Evolutionary conservation across 2,797 vertebrate genomes (phyloP).

Genomic region (Enteromius mattozi): DNA sequence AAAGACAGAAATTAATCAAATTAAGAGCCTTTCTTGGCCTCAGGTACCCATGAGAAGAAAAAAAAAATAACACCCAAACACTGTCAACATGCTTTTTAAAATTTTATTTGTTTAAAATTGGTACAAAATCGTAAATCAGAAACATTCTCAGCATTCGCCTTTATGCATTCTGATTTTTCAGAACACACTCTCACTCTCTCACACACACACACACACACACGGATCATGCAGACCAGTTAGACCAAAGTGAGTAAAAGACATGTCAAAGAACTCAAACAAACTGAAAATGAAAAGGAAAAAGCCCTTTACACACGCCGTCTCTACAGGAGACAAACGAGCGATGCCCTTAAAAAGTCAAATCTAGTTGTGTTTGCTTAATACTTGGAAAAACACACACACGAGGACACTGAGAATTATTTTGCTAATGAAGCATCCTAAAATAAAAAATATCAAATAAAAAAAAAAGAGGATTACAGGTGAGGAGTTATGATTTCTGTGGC

Average conservation of each 20-base stretch:
- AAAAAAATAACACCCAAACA: background rate
- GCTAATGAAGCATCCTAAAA: slow-evolving; percentile 65
- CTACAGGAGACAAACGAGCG: slow-evolving; percentile 48
- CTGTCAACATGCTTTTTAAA: slow-evolving; percentile 61
- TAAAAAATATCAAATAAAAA: slow-evolving; percentile 36
- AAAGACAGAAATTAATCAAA: background rate
- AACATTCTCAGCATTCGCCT: slow-evolving; percentile 76
- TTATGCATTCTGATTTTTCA: slow-evolving; percentile 65
- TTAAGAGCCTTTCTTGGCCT: background rate
- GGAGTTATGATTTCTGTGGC: slow-evolving; percentile 35
- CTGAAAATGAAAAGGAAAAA: slow-evolving; percentile 57
- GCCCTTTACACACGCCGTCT: slow-evolving; percentile 71
- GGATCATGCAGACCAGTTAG: slow-evolving; percentile 48
- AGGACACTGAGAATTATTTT: slow-evolving; percentile 34
- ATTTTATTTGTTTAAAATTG: slow-evolving; percentile 83
- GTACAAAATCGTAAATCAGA: slow-evolving; percentile 79
- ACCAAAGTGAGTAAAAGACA: slow-evolving; percentile 48
- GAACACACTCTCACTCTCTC: slow-evolving; percentile 21
- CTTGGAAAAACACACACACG: slow-evolving; percentile 46
- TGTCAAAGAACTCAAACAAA: slow-evolving; percentile 57
- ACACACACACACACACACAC: background rate
- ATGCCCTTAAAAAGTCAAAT: slow-evolving; percentile 50
- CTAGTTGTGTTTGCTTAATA: slow-evolving; percentile 44
- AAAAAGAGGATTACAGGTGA: slow-evolving; percentile 15
- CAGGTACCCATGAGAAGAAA: background rate